Evolutionary conservation across 2,797 vertebrate species (phyloP).

Genomic region (Xerus rutilus): DNA sequence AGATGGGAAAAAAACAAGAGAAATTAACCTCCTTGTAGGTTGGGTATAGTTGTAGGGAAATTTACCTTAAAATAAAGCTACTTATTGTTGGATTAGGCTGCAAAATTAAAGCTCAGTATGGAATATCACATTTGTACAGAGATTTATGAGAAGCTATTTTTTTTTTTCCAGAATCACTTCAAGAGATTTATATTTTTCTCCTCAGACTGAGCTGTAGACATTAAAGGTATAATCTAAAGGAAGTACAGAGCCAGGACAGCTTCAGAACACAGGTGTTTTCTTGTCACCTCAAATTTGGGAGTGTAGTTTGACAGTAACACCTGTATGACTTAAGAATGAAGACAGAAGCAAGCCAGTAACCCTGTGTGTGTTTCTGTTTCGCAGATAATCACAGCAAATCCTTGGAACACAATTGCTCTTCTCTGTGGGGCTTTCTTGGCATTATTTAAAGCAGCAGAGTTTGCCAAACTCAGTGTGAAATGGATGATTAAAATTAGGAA

Average conservation of each 20-base stretch:
- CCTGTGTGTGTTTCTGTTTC: slow-evolving; percentile 59
- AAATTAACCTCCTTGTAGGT: not conserved
- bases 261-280: not conserved
- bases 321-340: not conserved
- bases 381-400: slow-evolving; percentile 97
- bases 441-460: slow-evolving; percentile 97
- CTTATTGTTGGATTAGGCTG: not conserved
- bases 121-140: not conserved
- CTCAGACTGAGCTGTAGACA: not conserved
- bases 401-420: slow-evolving; percentile 96
- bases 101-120: not conserved
- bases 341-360: not conserved
- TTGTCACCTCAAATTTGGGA: not conserved
- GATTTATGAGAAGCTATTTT: not conserved
- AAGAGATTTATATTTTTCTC: not conserved
- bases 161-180: not conserved
- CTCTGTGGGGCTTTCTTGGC: slow-evolving; percentile 98
- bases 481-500: slow-evolving; percentile 98
- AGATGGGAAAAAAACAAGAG: not conserved
- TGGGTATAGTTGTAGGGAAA: not conserved
- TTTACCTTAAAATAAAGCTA: not conserved
- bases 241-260: not conserved
- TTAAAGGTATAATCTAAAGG: not conserved
- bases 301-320: not conserved
- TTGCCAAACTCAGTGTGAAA: slow-evolving; percentile 95